Conservation (phyloP, 2,113 vertebrate species). For the Plestiodon gilberti region DNA sequence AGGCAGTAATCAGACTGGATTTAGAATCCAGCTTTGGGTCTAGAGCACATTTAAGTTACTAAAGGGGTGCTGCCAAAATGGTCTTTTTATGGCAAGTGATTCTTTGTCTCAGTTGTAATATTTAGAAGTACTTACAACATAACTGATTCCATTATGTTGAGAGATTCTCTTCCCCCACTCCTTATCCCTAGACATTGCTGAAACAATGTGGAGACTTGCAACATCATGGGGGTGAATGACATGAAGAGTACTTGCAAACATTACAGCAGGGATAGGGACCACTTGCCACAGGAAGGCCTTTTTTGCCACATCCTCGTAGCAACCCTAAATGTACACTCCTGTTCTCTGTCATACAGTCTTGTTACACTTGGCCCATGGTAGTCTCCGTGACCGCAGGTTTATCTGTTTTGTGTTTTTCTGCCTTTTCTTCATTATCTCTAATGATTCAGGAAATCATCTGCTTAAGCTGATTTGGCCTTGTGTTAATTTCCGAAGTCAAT, state of each 20-base stretch:
- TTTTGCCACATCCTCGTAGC: neutral
- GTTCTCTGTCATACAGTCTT: neutral
- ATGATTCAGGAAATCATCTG: neutral
- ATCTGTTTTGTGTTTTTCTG: neutral
- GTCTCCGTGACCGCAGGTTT: neutral
- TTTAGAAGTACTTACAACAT: neutral
- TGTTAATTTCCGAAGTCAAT: neutral
- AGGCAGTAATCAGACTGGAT: neutral
- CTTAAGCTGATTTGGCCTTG: neutral
- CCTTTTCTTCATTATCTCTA: neutral
- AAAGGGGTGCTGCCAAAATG: neutral
- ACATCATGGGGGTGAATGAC: neutral
- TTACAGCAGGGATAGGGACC: neutral
- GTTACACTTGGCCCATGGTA: neutral
- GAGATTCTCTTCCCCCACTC: neutral
- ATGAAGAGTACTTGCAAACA: no score
- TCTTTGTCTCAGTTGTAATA: neutral
- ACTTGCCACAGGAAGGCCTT: neutral
- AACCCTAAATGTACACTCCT: neutral
- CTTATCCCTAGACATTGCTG: neutral
- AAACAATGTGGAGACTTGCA: neutral
- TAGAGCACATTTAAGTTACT: neutral
- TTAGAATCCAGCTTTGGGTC: neutral
- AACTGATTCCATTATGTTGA: neutral
- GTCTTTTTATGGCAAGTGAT: neutral